These are phyloP conservation scores for Cephus rjabovi DNA, from an alignment of 2,888 invertebrate genomes.

Conservation along the genomic window DNA sequence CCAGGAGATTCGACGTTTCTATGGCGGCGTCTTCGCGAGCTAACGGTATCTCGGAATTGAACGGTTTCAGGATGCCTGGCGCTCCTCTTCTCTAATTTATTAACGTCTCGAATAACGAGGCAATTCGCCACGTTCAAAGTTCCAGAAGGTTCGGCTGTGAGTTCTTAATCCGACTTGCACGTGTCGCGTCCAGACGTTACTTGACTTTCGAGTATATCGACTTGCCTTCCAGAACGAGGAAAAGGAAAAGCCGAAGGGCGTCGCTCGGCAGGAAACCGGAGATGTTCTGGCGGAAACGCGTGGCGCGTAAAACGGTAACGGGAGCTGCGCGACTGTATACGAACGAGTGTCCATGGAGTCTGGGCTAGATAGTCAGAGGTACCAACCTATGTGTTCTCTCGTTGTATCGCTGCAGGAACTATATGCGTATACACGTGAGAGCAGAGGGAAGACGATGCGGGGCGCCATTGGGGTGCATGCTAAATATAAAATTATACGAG, in stretches of 20 bases:
- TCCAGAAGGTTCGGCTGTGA: neutral
- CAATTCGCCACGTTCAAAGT: neutral
- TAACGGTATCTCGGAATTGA: neutral
- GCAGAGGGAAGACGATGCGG: neutral
- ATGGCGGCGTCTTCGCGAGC: neutral
- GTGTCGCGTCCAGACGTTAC: neutral
- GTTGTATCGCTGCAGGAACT: neutral
- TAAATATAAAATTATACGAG: constrained; percentile 40
- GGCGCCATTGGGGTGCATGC: constrained; percentile 11
- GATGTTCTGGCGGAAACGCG: constrained; percentile 23
- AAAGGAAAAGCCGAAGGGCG: neutral
- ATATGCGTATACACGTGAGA: neutral
- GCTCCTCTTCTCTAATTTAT: neutral
- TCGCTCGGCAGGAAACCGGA: neutral
- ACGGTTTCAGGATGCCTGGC: neutral
- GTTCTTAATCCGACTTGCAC: neutral
- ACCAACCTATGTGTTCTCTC: neutral
- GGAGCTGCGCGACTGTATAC: neutral
- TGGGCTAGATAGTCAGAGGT: neutral
- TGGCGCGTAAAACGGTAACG: neutral
- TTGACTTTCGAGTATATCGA: neutral
- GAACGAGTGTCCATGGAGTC: neutral
- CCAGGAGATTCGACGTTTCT: neutral
- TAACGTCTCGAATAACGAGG: neutral
- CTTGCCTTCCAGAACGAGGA: neutral